These are phyloP conservation scores for Drosophila persimilis DNA, from an alignment of 1,140 invertebrate genomes.

Conservation along the genomic window DNA sequence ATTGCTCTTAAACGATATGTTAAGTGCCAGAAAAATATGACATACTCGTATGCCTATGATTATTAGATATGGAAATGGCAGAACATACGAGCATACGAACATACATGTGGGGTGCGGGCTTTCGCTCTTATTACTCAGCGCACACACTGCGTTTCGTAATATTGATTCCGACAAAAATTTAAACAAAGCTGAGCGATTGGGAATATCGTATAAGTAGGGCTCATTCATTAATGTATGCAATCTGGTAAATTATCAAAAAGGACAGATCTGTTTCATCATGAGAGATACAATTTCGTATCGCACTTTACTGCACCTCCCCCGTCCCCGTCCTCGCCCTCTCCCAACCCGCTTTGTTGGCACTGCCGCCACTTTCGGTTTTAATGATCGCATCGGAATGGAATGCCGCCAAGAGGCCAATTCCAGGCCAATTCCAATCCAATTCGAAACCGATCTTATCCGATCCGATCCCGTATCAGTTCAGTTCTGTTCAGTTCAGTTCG, in stretches of 20 bases:
- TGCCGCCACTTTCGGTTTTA: slow-evolving; percentile 40
- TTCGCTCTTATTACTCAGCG: slow-evolving; percentile 12
- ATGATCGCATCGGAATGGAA: slow-evolving; percentile 45
- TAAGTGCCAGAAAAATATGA: slow-evolving; percentile 31
- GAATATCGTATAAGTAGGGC: no score
- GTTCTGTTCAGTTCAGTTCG: no score
- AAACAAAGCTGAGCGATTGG: no score
- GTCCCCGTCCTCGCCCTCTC: background rate
- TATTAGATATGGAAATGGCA: slow-evolving; percentile 31
- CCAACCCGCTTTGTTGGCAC: background rate
- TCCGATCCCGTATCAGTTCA: slow-evolving; percentile 10
- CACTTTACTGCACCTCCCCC: slow-evolving; percentile 8
- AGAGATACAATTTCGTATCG: background rate
- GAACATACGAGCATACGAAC: background rate
- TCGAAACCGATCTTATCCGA: slow-evolving; percentile 1
- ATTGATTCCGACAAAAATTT: background rate
- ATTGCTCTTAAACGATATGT: slow-evolving; percentile 27
- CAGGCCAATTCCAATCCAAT: slow-evolving; percentile 20
- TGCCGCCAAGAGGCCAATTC: slow-evolving; percentile 30
- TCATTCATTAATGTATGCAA: no score
- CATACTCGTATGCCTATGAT: slow-evolving; percentile 35
- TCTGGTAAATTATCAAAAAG: no score
- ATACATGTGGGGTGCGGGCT: slow-evolving; percentile 10
- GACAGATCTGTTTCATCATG: no score
- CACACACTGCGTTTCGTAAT: slow-evolving; percentile 4